Percentiles rank a stretch among this genome's conserved stretches.
These are phyloP conservation scores for Stercorarius parasiticus DNA, from an alignment of 2,113 vertebrate genomes.

Conservation along the genomic window DNA sequence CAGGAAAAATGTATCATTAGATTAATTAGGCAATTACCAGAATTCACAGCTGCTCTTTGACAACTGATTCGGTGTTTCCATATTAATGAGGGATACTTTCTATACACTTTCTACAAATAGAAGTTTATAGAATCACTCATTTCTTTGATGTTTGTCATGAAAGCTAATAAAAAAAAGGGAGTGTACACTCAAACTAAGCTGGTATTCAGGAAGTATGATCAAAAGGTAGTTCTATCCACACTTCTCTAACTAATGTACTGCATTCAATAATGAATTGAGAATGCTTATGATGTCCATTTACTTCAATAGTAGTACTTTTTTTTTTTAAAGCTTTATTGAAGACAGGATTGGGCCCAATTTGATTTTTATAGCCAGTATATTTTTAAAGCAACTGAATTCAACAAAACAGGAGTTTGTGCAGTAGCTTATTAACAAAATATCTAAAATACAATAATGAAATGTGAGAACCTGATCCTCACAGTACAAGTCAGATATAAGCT, in stretches of 20 bases:
- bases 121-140: conserved; percentile 55
- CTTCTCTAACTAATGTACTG: background rate
- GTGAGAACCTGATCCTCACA: conserved; percentile 7
- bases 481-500: background rate
- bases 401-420: background rate
- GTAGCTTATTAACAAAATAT: conserved; percentile 25
- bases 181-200: conserved; percentile 8
- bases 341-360: background rate
- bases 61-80: conserved; percentile 51
- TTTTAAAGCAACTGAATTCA: background rate
- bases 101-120: conserved; percentile 50
- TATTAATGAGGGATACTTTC: conserved; percentile 60
- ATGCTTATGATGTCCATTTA: background rate
- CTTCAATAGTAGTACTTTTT: background rate
- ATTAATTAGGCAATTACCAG: conserved; percentile 79
- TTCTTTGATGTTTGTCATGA: conserved; percentile 59
- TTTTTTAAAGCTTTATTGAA: background rate
- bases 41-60: conserved; percentile 75
- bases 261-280: background rate
- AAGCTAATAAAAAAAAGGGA: conserved; percentile 22
- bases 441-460: conserved; percentile 6
- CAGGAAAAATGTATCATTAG: conserved; percentile 71
- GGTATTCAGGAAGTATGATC: conserved; percentile 21
- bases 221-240: background rate
- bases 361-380: background rate